Evolutionary conservation across 2,113 vertebrate genomes (phyloP).

Genomic region (Ptychochromis oligacanthus): DNA sequence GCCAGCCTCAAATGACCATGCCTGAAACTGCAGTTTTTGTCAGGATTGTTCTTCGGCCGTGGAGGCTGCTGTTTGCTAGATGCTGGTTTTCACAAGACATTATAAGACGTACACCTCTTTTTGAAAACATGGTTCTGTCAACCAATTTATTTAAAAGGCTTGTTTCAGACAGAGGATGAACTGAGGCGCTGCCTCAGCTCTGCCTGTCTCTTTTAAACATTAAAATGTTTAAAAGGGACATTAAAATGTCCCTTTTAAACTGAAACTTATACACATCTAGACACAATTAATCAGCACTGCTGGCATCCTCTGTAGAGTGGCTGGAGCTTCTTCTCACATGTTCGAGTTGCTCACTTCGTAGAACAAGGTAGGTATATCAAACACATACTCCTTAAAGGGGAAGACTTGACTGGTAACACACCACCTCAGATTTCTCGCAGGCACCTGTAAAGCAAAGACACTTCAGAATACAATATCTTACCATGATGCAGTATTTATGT

Average conservation of each 20-base stretch:
- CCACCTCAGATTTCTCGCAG: neutral
- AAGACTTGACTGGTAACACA: neutral
- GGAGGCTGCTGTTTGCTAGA: neutral
- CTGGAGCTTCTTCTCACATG: neutral
- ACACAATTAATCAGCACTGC: neutral
- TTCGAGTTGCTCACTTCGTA: neutral
- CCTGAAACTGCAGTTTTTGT: neutral
- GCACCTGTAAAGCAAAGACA: neutral
- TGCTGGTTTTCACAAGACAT: neutral
- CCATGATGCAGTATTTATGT: accelerated
- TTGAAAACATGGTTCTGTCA: neutral
- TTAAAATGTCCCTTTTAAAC: neutral
- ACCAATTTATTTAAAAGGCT: neutral
- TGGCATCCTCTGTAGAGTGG: neutral
- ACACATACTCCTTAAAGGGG: neutral
- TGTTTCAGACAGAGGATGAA: neutral
- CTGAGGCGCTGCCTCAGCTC: no score
- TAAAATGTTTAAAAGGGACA: no score
- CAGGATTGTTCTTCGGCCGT: neutral
- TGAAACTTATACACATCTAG: neutral
- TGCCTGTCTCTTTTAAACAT: no score
- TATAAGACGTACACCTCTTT: neutral
- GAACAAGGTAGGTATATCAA: neutral
- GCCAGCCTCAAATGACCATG: no score
- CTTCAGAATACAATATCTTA: neutral